Conservation (phyloP, 2,888 invertebrate species). For the Limnephilus marmoratus region DNA sequence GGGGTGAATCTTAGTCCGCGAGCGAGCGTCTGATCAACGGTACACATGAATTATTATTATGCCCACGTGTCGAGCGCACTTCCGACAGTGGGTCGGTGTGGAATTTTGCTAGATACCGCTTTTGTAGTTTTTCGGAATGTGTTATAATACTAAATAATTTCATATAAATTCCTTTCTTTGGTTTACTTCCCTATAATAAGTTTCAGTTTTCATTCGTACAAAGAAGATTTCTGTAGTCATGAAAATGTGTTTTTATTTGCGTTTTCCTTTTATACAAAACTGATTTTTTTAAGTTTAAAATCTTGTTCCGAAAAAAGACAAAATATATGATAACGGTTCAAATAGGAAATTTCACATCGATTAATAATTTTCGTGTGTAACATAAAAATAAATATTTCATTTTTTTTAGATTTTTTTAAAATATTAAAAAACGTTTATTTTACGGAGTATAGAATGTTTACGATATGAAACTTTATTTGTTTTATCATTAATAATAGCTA, state of each 20-base stretch:
- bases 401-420: not conserved
- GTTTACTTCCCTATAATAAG: not conserved
- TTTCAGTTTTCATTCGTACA: not conserved
- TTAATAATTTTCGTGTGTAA: not conserved
- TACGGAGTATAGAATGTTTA: not conserved
- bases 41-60: slow-evolving; percentile 41
- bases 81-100: not conserved
- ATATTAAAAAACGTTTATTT: not conserved
- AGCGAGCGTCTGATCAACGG: slow-evolving; percentile 9
- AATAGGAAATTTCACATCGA: not conserved
- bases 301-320: not conserved
- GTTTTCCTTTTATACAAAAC: not conserved
- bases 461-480: not conserved
- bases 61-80: slow-evolving; percentile 33
- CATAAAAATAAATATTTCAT: not conserved
- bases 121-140: slow-evolving; percentile 31
- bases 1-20: slow-evolving; percentile 32
- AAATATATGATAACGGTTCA: not conserved
- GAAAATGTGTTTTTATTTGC: not conserved
- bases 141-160: not conserved
- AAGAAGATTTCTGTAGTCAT: not conserved
- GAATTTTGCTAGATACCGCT: not conserved
- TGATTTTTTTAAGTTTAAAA: not conserved
- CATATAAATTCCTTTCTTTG: not conserved
- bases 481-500: not conserved